Conservation (phyloP, 2,888 invertebrate genomes). For the Agelastica alni region DNA sequence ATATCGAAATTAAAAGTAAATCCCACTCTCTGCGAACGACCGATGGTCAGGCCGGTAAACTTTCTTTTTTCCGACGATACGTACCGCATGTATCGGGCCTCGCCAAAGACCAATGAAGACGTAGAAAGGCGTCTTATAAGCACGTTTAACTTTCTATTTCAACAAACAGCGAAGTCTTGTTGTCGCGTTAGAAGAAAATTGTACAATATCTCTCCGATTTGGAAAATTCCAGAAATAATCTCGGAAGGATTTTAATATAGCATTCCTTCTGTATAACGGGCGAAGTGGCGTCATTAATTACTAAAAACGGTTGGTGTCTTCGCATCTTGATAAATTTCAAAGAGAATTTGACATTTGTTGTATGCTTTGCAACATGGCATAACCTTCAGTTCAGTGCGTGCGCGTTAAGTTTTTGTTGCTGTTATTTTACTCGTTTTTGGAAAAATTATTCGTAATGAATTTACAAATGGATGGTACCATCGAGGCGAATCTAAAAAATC, state of each 20-base stretch:
- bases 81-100: conserved; percentile 12
- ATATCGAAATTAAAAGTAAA: conserved; percentile 30
- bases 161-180: conserved; percentile 22
- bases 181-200: too few species aligned
- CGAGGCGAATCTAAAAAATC: neutral
- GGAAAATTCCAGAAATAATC: neutral
- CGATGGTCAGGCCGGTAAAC: conserved; percentile 13
- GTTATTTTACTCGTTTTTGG: conserved; percentile 1
- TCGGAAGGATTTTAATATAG: too few species aligned
- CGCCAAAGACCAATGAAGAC: conserved; percentile 34
- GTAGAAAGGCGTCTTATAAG: conserved; percentile 39
- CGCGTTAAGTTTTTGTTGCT: neutral
- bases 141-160: conserved; percentile 39
- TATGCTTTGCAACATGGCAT: conserved; percentile 23
- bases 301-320: conserved; percentile 1
- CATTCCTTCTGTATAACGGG: neutral
- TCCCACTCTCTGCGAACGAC: conserved; percentile 23
- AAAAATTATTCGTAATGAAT: conserved; percentile 18
- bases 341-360: conserved; percentile 16
- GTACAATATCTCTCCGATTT: too few species aligned
- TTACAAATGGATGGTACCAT: conserved; percentile 7
- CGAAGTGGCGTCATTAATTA: neutral
- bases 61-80: conserved; percentile 33
- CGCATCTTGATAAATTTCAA: neutral
- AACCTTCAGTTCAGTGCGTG: conserved; percentile 16